phyloP scores from a whole-genome alignment of 2,888 invertebrate genomes.

The Tricholauxania praeusta region DNA sequence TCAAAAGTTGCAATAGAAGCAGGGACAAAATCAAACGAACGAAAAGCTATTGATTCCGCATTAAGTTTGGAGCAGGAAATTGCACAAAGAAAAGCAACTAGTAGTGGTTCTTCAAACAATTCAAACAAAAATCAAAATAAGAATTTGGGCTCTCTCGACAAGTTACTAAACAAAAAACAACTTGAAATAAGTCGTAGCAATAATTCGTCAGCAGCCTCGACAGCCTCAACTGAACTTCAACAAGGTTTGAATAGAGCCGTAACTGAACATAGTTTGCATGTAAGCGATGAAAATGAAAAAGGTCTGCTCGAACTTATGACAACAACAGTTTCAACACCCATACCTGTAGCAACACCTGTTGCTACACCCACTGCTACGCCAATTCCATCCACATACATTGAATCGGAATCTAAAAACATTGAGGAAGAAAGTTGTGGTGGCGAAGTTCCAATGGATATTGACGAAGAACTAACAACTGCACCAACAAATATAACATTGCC shows the following conservation, averaged over 20 bases:
- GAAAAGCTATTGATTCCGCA: slow-evolving; percentile 21
- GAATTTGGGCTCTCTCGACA: slow-evolving; percentile 71
- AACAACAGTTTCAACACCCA: slow-evolving; percentile 17
- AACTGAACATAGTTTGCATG: background rate
- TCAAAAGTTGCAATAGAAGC: slow-evolving; percentile 23
- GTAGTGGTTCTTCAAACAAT: slow-evolving; percentile 47
- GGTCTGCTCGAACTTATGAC: background rate
- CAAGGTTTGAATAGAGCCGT: background rate
- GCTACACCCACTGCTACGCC: background rate
- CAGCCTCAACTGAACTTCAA: background rate
- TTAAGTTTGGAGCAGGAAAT: slow-evolving; percentile 64
- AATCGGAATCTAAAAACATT: slow-evolving; percentile 46
- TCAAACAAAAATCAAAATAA: slow-evolving; percentile 62
- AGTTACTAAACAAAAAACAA: slow-evolving; percentile 71
- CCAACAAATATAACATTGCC: slow-evolving; percentile 56
- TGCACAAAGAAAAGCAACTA: slow-evolving; percentile 62
- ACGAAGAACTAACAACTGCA: slow-evolving; percentile 61
- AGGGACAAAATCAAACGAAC: slow-evolving; percentile 17
- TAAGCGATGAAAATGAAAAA: slow-evolving; percentile 3
- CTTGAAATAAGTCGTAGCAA: slow-evolving; percentile 61
- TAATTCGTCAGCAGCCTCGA: slow-evolving; percentile 38
- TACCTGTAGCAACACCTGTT: background rate
- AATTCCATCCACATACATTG: slow-evolving; percentile 14
- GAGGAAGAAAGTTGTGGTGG: slow-evolving; percentile 46
- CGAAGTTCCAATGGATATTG: slow-evolving; percentile 62